Evolutionary conservation across 2,113 vertebrate species (phyloP), one percentile per base, ranked within the genome.

Genomic region (Galbula dea): DNA sequence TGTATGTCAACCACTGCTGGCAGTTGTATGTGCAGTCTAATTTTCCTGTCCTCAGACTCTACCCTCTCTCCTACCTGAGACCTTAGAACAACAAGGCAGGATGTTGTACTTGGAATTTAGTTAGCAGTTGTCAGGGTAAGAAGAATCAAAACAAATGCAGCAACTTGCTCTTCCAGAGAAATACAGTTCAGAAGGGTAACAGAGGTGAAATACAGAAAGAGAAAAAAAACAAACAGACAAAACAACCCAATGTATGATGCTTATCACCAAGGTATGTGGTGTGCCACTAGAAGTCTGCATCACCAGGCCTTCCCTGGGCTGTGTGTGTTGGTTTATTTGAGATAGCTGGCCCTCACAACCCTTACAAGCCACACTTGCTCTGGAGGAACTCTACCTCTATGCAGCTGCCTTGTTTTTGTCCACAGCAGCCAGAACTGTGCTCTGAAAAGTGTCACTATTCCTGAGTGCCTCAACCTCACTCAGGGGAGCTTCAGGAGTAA

Each of bases 351-450:
- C 55, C 51, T 61, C 58, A 16, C 3, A 34, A 49, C 11, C 52
- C 26, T 8, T 48, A 49, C 21, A 78, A 51, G 46, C 48, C 32
- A 9, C 4, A 8, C 6, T 32, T 21, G 39, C 52, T 57, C 49
- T 51, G 51, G 36, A 66, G n/a, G n/a, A 87, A 39, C 37, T 66
- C 36, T 20, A 30, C 34, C 14, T 57, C 27, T 16, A 17, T 11
- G 74, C 51, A 77, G 45, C 55, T 62, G 41, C 41, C 10, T 8
- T 66, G 65, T 36, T 65, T 80, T 61, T 39, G 37, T 37, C 55
- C 30, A 29, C 0, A 39, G 39, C 67, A 41, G 67, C 74, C 45
- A 52, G 5, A 1, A 1, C 32, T 1, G 12, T 1, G 10, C 49
- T 72, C 66, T 32, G 39, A 67, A 1, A 43, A 29, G 66, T 17